Evolutionary conservation across 2,888 invertebrate species (phyloP).

Genomic region (Neria commutata): DNA sequence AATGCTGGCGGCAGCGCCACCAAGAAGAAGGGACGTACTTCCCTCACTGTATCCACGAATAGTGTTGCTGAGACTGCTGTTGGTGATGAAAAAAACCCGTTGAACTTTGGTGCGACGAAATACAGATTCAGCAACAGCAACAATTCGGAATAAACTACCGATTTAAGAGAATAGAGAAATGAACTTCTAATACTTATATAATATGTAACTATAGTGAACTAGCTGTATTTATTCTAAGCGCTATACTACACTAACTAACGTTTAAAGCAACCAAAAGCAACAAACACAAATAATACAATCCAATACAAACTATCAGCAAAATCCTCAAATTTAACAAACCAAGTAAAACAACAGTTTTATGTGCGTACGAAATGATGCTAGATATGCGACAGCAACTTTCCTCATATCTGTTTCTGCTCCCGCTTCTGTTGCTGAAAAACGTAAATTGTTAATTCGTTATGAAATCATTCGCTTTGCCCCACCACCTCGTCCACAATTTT

Average conservation of each 20-base stretch:
- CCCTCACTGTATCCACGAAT: neutral
- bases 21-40: neutral
- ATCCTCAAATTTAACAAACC: neutral
- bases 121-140: neutral
- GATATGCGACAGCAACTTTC: no score
- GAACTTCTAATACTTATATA: neutral
- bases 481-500: neutral
- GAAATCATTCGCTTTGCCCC: no score
- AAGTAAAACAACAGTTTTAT: neutral
- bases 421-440: neutral
- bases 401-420: no score
- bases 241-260: constrained; percentile 7
- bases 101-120: neutral
- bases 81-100: neutral
- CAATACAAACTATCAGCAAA: neutral
- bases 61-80: constrained; percentile 1
- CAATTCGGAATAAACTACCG: neutral
- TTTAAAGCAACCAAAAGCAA: neutral
- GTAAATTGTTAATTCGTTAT: neutral
- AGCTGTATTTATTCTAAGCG: constrained; percentile 14
- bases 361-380: neutral
- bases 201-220: neutral
- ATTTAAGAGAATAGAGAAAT: no score
- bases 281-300: neutral
- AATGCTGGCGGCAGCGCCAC: neutral